Evolutionary conservation across 2,113 vertebrate species (phyloP).

Genomic region (Grammomys dolichurus): DNA sequence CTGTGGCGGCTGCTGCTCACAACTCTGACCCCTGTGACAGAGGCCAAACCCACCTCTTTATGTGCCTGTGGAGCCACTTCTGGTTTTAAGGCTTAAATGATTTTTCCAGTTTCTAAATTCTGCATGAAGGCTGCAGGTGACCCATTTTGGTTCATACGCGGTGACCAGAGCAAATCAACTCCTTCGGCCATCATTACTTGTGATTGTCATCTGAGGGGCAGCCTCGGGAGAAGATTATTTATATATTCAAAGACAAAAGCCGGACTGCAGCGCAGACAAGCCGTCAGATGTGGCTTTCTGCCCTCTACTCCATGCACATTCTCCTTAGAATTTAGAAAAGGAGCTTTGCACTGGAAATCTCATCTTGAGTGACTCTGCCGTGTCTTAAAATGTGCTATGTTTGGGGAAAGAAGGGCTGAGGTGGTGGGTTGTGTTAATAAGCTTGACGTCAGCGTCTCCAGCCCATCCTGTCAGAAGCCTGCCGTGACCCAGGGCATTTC

Average conservation of each 20-base stretch:
- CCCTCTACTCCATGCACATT: not conserved
- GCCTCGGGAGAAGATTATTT: not conserved
- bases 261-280: not conserved
- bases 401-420: not conserved
- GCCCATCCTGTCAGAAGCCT: not conserved
- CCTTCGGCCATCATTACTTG: not conserved
- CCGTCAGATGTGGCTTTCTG: not conserved
- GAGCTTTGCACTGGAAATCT: not conserved
- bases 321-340: not conserved
- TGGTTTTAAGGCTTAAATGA: not conserved
- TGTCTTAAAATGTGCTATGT: not conserved
- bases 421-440: not conserved
- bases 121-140: conserved; percentile 38
- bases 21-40: not conserved
- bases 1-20: not conserved
- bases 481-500: no score
- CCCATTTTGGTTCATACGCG: not conserved
- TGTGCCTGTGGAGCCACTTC: not conserved
- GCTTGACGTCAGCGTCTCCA: not conserved
- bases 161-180: conserved; percentile 19
- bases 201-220: not conserved
- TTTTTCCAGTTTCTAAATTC: not conserved
- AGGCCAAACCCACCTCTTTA: accelerated
- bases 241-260: not conserved
- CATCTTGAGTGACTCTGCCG: not conserved